Conservation (phyloP, 2,888 invertebrate genomes). For the Lasioglossum leucozonium region DNA sequence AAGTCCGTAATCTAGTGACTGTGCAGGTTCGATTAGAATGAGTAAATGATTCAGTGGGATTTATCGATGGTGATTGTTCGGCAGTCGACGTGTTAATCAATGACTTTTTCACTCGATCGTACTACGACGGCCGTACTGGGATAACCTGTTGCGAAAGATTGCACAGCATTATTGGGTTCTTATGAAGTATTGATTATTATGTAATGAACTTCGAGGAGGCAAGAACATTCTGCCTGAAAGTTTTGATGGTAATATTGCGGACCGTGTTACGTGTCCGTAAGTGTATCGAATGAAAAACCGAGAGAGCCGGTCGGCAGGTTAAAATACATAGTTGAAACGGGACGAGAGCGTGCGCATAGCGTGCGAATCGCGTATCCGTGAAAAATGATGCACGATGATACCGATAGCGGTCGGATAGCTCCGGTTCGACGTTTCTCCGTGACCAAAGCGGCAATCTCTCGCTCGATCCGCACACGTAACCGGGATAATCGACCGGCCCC, state of each 20-base stretch:
- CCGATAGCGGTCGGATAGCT: constrained; percentile 3
- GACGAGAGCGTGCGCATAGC: background rate
- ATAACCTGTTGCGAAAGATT: background rate
- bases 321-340: background rate
- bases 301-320: background rate
- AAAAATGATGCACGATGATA: background rate
- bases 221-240: background rate
- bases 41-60: too few relatives aligned
- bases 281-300: background rate
- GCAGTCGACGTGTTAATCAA: background rate
- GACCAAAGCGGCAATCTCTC: constrained; percentile 2
- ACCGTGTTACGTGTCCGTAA: background rate
- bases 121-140: background rate
- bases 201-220: background rate
- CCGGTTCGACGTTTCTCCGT: background rate
- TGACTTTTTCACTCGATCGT: background rate
- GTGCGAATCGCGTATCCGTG: background rate
- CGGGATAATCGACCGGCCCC: constrained; percentile 5
- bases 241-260: background rate
- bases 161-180: background rate
- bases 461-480: constrained; percentile 15
- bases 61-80: too few relatives aligned
- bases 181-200: background rate
- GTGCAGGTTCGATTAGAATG: too few relatives aligned
- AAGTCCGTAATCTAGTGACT: background rate